Evolutionary conservation across 2,888 invertebrate genomes (phyloP), one percentile per base, ranked within the genome.

Genomic region (Ditula angustiorana): DNA sequence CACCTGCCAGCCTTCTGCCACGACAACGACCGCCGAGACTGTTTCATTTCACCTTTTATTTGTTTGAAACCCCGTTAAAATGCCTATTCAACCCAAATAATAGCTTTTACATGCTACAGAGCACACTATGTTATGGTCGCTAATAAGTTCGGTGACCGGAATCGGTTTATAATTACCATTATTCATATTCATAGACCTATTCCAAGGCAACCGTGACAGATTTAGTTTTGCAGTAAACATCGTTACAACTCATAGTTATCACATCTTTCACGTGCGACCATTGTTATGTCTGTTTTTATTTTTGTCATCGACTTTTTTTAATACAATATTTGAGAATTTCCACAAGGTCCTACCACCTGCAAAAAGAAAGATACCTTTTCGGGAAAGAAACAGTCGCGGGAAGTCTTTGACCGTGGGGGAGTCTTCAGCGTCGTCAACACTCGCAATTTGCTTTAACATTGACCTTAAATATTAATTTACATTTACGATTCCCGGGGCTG

Each of bases 381-480:
- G n/a, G n/a, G n/a, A n/a, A n/a, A n/a, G n/a, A n/a, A n/a, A n/a
- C n/a, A n/a, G n/a, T n/a, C n/a, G 13, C 59, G 24, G 35, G 23
- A 0, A 23, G 49, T 24, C 35, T n/a, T n/a, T n/a, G 44, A 24
- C 19, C 21, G 28, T 23, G 44, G 52, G 16, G 41, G 50, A 47
- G 47, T 47, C 21, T 47, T 53, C 49, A 56, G 33, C 24, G 35
- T 56, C 33, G 49, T 30, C 49, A 62, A 30, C 16, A 33, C 23
- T 28, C 33, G 46, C 46, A 30, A 41, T 56, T 62, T 62, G 62
- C 56, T 62, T 62, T 82, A 82, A 78, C 84, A 85, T 86, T 88
- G 88, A 88, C 88, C 88, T 86, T 88, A 86, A 81, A 83, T 81
- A 80, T 79, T 83, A 85, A 88, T 87, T 83, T 80, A 79, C 76